Evolutionary conservation across 2,113 vertebrate species (phyloP).

Genomic region (Uropsilus gracilis): DNA sequence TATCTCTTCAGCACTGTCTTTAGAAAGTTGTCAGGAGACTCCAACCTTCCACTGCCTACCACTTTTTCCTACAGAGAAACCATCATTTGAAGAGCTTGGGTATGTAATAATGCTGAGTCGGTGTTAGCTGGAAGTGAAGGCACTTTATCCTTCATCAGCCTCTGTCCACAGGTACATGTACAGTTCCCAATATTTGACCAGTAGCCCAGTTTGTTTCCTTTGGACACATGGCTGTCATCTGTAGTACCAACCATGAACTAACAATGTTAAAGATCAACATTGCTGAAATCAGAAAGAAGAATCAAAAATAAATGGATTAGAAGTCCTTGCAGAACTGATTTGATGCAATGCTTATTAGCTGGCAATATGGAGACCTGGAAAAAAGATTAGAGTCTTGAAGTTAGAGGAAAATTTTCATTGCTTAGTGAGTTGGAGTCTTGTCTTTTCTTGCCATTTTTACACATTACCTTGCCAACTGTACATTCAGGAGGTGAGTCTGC

Average conservation of each 20-base stretch:
- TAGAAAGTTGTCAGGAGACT: background rate
- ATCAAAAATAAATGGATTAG: background rate
- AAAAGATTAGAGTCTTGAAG: background rate
- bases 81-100: background rate
- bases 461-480: background rate
- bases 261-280: background rate
- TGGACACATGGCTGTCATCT: background rate
- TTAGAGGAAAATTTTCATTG: background rate
- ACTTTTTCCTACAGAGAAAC: constrained; percentile 49
- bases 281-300: constrained; percentile 7
- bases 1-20: background rate
- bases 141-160: background rate
- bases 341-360: background rate
- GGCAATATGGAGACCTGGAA: background rate
- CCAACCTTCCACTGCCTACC: constrained; percentile 8
- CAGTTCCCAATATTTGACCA: background rate
- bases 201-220: background rate
- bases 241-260: background rate
- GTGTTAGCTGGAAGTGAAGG: constrained; percentile 13
- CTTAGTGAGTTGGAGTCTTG: background rate
- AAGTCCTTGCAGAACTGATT: background rate
- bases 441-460: background rate
- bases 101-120: constrained; percentile 15
- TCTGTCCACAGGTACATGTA: background rate
- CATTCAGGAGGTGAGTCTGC: background rate